phyloP scores from a whole-genome alignment of 2,113 vertebrate species.

The Pluvianellus socialis region DNA sequence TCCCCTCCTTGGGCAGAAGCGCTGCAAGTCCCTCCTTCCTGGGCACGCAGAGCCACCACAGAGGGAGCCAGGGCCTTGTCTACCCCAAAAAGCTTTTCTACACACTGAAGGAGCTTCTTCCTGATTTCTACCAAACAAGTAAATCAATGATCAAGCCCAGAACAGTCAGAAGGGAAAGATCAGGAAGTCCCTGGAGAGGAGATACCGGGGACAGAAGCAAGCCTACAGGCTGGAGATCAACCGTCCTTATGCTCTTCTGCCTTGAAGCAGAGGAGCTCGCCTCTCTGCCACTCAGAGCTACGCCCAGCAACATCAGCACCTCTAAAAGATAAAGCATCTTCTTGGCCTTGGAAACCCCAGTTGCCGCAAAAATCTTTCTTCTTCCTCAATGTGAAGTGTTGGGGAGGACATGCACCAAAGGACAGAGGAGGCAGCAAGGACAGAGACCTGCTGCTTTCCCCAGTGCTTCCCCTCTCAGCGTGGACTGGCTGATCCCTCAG shows the following conservation, averaged over 20 bases:
- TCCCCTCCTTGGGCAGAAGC: not conserved
- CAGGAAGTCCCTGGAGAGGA: not conserved
- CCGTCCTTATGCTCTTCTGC: not conserved
- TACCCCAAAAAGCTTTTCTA: not conserved
- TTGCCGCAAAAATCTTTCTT: not conserved
- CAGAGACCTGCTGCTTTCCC: not conserved
- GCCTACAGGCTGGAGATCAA: not conserved
- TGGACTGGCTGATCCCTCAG: not conserved
- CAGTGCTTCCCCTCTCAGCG: not conserved
- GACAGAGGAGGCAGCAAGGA: not conserved
- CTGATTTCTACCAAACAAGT: not conserved
- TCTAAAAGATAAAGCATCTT: not conserved
- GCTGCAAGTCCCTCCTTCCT: not conserved
- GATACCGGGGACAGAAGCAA: not conserved
- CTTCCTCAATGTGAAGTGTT: not conserved
- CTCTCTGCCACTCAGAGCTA: not conserved
- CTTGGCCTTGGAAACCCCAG: not conserved
- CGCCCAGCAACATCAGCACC: not conserved
- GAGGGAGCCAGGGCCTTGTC: not conserved
- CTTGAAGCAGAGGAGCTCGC: not conserved
- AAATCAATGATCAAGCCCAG: not conserved
- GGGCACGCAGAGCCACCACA: not conserved
- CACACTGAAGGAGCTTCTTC: not conserved
- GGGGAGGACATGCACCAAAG: not conserved
- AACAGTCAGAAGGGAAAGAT: not conserved